Evolutionary conservation across 2,888 invertebrate species (phyloP), one percentile per base, ranked within the genome.

Genomic region (Lingula anatina): DNA sequence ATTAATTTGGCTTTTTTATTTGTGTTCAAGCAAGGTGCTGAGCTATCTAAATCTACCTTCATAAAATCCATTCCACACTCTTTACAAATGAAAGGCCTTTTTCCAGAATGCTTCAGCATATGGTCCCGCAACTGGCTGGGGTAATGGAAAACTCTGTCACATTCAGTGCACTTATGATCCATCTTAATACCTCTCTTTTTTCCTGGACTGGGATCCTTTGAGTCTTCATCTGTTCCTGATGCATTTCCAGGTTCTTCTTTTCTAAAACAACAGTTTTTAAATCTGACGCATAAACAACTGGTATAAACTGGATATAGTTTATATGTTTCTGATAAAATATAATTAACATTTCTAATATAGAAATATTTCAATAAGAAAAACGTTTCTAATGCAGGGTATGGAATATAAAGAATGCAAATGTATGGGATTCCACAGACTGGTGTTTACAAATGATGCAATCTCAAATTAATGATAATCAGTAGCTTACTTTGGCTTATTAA

Each of bases 1-100:
- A n/a, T n/a, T n/a, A n/a, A n/a, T n/a, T n/a, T n/a, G n/a, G n/a
- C n/a, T n/a, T n/a, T n/a, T n/a, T n/a, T n/a, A n/a, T n/a, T n/a
- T n/a, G n/a, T n/a, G n/a, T n/a, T n/a, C n/a, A 38, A 20, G 5
- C 38, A 7, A 38, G 5, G n/a, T n/a, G n/a, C n/a, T n/a, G n/a
- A n/a, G n/a, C n/a, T n/a, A n/a, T n/a, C n/a, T 4, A 45, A n/a
- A 12, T 47, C 26, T 50, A 71, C 74, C 68, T 77, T 77, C 66
- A 76, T 70, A 54, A 78, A 78, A 51, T 76, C 71, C 73, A 73
- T 72, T 9, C 75, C 76, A 61, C 78, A 78, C 52, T 76, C 72
- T 23, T 65, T 61, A 55, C 78, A 78, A 36, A 69, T 69, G 58
- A 63, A 74, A 5, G 73, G 75, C 26, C 78, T 60, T 7, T 65